These are phyloP conservation scores for Drosophila truncata DNA, from an alignment of 1,140 invertebrate genomes.

Conservation along the genomic window DNA sequence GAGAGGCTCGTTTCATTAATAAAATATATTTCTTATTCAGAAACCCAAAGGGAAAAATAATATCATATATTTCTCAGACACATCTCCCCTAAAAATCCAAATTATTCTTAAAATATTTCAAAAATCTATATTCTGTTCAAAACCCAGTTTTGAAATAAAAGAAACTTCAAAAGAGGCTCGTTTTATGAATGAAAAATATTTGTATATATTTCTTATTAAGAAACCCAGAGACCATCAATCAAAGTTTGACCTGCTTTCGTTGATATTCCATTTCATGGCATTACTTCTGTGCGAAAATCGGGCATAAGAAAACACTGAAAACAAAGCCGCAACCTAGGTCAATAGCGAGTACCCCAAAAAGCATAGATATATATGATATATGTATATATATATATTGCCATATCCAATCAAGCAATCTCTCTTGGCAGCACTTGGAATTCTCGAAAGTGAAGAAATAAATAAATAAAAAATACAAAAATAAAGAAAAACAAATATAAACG, in stretches of 20 bases:
- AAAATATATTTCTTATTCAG: too few species aligned
- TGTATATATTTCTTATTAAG: not conserved
- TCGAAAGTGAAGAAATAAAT: conserved; percentile 29
- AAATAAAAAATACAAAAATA: not conserved
- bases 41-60: too few species aligned
- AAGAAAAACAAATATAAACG: not conserved
- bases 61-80: too few species aligned
- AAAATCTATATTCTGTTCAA: not conserved
- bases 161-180: not conserved
- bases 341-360: conserved; percentile 15
- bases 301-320: not conserved
- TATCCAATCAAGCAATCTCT: conserved; percentile 24
- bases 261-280: conserved; percentile 2
- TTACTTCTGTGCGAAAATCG: conserved; percentile 8
- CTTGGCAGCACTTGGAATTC: conserved; percentile 31
- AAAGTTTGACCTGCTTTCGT: conserved; percentile 13
- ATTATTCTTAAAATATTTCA: not conserved
- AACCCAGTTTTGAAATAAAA: too few species aligned
- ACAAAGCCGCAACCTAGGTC: conserved; percentile 44
- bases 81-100: too few species aligned
- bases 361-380: not conserved
- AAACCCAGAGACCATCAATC: conserved; percentile 3
- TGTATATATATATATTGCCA: not conserved
- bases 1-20: too few species aligned
- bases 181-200: conserved; percentile 6